Percentiles rank a stretch among this genome's conserved stretches.
These are phyloP conservation scores for Damaliscus lunatus DNA, from an alignment of 2,113 vertebrate species.

Conservation along the genomic window DNA sequence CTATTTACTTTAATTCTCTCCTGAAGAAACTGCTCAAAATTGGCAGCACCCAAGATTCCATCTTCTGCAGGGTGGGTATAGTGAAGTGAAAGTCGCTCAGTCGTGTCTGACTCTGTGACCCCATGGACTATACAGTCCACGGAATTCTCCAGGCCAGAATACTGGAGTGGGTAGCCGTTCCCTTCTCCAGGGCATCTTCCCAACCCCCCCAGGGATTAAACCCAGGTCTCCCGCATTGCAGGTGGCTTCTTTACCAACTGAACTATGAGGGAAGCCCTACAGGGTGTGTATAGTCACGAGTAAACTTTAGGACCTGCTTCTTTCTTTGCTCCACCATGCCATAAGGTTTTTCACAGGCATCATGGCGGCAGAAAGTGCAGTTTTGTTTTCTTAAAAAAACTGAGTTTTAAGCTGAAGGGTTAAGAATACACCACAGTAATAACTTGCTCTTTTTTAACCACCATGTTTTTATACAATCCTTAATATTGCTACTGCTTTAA, in stretches of 20 bases:
- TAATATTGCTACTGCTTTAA: not conserved
- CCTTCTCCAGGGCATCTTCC: not conserved
- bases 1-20: not conserved
- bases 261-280: not conserved
- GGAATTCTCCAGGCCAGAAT: not conserved
- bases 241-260: not conserved
- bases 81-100: not conserved
- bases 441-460: not conserved
- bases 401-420: not conserved
- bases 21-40: not conserved
- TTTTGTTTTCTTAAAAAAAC: not conserved
- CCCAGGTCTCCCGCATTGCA: not conserved
- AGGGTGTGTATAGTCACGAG: fast-evolving
- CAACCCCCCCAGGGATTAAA: not conserved
- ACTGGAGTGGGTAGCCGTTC: not conserved
- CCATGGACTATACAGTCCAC: not conserved
- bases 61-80: not conserved
- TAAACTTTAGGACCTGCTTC: not conserved
- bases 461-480: not conserved
- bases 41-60: not conserved
- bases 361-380: not conserved
- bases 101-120: not conserved
- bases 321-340: not conserved
- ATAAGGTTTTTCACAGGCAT: not conserved
- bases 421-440: not conserved